Evolutionary conservation across 2,113 vertebrate genomes (phyloP).

Genomic region (Cheilinus undulatus): DNA sequence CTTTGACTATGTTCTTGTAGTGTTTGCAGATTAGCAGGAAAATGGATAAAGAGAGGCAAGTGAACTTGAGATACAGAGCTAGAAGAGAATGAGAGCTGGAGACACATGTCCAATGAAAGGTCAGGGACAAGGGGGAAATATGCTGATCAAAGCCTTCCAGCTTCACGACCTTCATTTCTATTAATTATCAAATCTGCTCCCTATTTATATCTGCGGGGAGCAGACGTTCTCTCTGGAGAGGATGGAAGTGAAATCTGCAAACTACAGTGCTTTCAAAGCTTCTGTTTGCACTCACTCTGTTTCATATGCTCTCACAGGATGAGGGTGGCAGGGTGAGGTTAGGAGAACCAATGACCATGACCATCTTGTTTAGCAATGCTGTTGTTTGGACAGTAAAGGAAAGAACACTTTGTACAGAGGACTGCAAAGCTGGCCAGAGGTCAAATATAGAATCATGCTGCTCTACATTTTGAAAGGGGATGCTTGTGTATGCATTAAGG

Average conservation of each 20-base stretch:
- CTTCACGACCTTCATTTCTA: constrained; percentile 77
- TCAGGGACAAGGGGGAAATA: constrained; percentile 67
- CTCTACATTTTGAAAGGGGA: not conserved
- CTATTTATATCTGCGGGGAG: constrained; percentile 83
- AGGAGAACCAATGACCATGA: constrained; percentile 51
- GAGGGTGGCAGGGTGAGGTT: constrained; percentile 38
- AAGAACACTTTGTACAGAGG: constrained; percentile 21
- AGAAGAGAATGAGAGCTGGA: constrained; percentile 41
- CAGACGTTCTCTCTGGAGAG: constrained; percentile 69
- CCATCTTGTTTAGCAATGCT: constrained; percentile 24
- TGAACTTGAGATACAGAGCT: constrained; percentile 13
- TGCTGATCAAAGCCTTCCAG: constrained; percentile 76
- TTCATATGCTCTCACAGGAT: constrained; percentile 62
- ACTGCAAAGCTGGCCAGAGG: constrained; percentile 13
- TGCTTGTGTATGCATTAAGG: constrained; percentile 13
- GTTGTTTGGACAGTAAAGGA: constrained; percentile 26
- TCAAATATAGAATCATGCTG: constrained; percentile 1
- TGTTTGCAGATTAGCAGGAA: constrained; percentile 38
- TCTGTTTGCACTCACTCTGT: constrained; percentile 60
- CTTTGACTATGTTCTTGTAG: constrained; percentile 6
- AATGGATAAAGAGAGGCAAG: constrained; percentile 3
- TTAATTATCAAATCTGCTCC: constrained; percentile 81
- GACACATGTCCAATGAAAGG: constrained; percentile 69
- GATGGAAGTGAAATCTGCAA: constrained; percentile 80
- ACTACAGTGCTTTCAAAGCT: constrained; percentile 69